Base-by-base conservation (phyloP, 2,113 vertebrate genomes). In the Lates calcarifer region DNA sequence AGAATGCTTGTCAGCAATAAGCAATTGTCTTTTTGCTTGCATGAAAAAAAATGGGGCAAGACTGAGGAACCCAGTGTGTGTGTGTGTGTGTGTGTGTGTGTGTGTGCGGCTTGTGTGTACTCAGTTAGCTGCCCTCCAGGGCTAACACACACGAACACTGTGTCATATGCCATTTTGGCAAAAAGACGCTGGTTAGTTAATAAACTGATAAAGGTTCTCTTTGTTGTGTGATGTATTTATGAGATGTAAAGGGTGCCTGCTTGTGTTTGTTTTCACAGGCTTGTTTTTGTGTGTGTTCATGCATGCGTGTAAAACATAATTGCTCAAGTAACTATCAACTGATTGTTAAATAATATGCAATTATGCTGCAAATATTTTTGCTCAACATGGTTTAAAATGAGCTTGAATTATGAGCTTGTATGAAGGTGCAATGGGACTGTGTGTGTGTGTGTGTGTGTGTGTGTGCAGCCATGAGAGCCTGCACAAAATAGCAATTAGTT, bases 311-410 rank as follows among this genome's bases (percentile, higher is more conserved):
- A 13, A 13, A 28, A 37, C 35, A 18, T 57, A 39, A 65, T 49
- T 49, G 24, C 65, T 82, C 49, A 67, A 66, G 55, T 65, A 41
- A 71, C 20, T 74, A 26, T 65, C 6, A 55, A 58, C 15, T 63
- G 17, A 55, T 71, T 74, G 58, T 74, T 68, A 55, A 81, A 76
- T 70, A 67, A 66, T 51, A 22, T 70, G n/a, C 47, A 79, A 58
- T 74, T 69, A 69, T 31, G 66, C 61, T 60, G n/a, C 45, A 47
- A 20, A 28, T 58, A 12, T 24, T 49, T 87, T 71, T 39, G 35
- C 35, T 39, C 33, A 60, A 6, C 20, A 7, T 3, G 4, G 37
- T 66, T 47, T 35, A 14, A 41, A 39, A 66, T 66, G 10, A 81
- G 39, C 22, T 39, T 55, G 20, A 51, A 45, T 47, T 31, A 13